Conservation (phyloP, 2,888 invertebrate genomes). For the Nemurella pictetii region DNA sequence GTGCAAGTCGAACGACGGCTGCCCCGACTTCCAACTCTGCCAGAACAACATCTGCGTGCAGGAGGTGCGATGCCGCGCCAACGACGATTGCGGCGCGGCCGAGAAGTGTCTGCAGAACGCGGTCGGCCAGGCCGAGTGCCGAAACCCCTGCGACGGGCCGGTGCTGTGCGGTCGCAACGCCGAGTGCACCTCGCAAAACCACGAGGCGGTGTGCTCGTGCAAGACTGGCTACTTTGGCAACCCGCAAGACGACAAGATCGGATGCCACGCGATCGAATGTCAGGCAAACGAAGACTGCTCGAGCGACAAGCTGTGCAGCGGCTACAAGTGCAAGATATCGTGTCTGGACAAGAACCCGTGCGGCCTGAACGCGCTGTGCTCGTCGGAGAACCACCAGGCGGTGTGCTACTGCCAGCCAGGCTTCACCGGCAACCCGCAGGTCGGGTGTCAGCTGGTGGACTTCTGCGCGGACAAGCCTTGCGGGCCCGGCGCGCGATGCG, state of each 20-base stretch:
- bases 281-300: constrained; percentile 70
- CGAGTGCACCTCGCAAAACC: constrained; percentile 72
- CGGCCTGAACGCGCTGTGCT: constrained; percentile 82
- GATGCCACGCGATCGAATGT: constrained; percentile 82
- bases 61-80: constrained; percentile 72
- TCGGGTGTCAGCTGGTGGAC: constrained; percentile 73
- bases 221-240: constrained; percentile 77
- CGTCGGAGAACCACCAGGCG: constrained; percentile 79
- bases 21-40: constrained; percentile 84
- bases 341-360: constrained; percentile 83
- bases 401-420: constrained; percentile 85
- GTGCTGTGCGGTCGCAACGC: constrained; percentile 81
- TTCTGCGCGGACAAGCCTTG: constrained; percentile 79
- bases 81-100: constrained; percentile 71
- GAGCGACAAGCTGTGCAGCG: constrained; percentile 80
- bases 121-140: constrained; percentile 74
- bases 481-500: constrained; percentile 77
- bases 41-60: constrained; percentile 82
- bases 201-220: constrained; percentile 76
- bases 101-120: constrained; percentile 72
- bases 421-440: constrained; percentile 76
- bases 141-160: constrained; percentile 71
- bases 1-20: constrained; percentile 76
- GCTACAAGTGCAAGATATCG: constrained; percentile 82
- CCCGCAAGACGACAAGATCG: constrained; percentile 71